Evolutionary conservation across 2,888 invertebrate genomes (phyloP).

Genomic region (Smittia aterrima): DNA sequence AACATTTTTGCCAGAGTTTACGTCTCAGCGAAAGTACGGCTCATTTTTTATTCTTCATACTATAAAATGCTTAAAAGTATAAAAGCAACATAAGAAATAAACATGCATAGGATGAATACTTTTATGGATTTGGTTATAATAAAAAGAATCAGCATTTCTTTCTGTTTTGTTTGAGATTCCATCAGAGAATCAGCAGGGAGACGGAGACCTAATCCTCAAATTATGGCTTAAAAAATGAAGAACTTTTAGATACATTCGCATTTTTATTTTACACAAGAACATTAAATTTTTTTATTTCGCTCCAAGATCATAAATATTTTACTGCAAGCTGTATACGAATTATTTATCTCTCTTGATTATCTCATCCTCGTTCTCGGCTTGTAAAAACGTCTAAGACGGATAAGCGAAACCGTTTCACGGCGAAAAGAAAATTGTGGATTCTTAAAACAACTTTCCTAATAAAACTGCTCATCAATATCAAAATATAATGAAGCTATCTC

Average conservation of each 20-base stretch:
- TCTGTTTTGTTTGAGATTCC: conserved; percentile 17
- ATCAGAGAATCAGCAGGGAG: not conserved
- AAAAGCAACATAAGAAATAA: conserved; percentile 29
- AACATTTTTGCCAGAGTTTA: too few relatives aligned
- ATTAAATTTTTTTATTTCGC: conserved; percentile 39
- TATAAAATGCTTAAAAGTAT: conserved; percentile 35
- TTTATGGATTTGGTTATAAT: conserved; percentile 33
- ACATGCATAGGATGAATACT: conserved; percentile 34
- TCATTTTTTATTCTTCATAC: not conserved
- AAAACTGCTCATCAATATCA: conserved; percentile 38
- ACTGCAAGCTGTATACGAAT: conserved; percentile 32
- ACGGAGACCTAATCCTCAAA: conserved; percentile 29
- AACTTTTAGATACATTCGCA: conserved; percentile 35
- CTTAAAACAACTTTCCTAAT: conserved; percentile 25
- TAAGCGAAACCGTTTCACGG: not conserved
- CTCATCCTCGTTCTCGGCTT: conserved; percentile 23
- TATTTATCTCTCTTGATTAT: conserved; percentile 32
- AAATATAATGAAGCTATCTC: conserved; percentile 30
- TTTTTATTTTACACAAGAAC: conserved; percentile 31
- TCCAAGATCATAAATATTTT: conserved; percentile 38
- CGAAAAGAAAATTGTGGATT: not conserved
- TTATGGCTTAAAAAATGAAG: conserved; percentile 24
- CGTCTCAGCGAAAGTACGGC: too few relatives aligned
- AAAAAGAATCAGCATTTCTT: conserved; percentile 37
- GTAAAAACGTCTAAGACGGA: not conserved